These are phyloP conservation scores for Darevskia mixta DNA, from an alignment of 2,797 vertebrate species.

Conservation along the genomic window DNA sequence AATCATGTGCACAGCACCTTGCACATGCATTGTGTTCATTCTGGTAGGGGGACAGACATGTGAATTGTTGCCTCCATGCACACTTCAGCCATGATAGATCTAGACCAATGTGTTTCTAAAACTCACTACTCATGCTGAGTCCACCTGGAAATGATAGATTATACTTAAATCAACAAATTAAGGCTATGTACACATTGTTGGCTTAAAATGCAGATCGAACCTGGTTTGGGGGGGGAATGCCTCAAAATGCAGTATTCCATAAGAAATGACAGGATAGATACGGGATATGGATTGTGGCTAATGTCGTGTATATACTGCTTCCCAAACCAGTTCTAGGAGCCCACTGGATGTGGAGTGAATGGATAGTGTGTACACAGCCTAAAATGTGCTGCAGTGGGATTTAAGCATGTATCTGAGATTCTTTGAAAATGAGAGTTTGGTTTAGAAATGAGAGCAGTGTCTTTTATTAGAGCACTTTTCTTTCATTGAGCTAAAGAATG, in stretches of 20 bases:
- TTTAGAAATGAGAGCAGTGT: constrained; percentile 14
- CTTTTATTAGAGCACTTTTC: constrained; percentile 57
- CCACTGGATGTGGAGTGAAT: too few species aligned
- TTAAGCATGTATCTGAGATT: background rate
- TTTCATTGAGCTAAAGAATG: background rate
- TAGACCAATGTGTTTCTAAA: background rate
- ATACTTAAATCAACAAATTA: background rate
- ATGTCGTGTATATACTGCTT: too few species aligned
- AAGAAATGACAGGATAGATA: too few species aligned
- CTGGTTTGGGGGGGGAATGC: too few species aligned
- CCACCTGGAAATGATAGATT: background rate
- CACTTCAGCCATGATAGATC: background rate
- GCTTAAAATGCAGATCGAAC: too few species aligned
- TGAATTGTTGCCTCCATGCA: background rate
- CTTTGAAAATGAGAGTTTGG: background rate
- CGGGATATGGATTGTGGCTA: background rate
- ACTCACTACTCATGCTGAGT: background rate
- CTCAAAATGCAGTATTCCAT: too few species aligned
- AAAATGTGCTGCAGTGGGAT: background rate
- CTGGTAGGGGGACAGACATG: background rate
- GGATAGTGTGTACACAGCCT: too few species aligned
- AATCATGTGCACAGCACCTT: background rate
- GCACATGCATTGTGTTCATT: background rate
- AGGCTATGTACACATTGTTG: background rate
- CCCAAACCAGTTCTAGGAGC: too few species aligned